Evolutionary conservation across 2,113 vertebrate genomes (phyloP).

Genomic region (Coturnix japonica): DNA sequence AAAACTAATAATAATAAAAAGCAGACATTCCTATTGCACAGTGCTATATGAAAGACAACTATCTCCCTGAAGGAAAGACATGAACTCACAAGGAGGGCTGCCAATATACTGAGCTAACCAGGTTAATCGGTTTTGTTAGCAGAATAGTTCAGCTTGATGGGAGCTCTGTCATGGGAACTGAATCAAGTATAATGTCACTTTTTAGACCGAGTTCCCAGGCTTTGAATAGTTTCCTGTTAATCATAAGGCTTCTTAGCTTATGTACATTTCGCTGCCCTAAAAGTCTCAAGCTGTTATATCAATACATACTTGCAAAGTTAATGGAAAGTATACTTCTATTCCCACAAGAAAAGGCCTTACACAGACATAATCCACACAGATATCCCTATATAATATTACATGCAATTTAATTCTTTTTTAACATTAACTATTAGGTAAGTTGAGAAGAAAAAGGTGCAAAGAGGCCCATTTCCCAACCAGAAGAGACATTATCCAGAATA

Average conservation of each 20-base stretch:
- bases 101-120: not conserved
- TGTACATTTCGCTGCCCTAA: not conserved
- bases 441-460: not conserved
- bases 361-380: not conserved
- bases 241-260: not conserved
- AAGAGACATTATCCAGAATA: not conserved
- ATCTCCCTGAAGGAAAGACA: not conserved
- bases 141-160: conserved; percentile 3
- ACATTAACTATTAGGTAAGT: not conserved
- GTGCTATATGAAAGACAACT: not conserved
- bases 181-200: conserved; percentile 48
- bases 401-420: not conserved
- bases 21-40: not conserved
- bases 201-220: conserved; percentile 49
- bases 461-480: not conserved
- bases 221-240: conserved; percentile 42
- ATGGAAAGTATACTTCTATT: not conserved
- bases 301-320: not conserved
- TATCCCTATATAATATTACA: not conserved
- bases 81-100: not conserved
- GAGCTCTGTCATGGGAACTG: conserved; percentile 11
- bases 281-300: not conserved
- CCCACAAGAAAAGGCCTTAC: not conserved
- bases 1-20: not conserved
- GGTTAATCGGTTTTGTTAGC: not conserved